Base-by-base conservation (phyloP, 2,113 vertebrate species). In the Microtus montanus region DNA sequence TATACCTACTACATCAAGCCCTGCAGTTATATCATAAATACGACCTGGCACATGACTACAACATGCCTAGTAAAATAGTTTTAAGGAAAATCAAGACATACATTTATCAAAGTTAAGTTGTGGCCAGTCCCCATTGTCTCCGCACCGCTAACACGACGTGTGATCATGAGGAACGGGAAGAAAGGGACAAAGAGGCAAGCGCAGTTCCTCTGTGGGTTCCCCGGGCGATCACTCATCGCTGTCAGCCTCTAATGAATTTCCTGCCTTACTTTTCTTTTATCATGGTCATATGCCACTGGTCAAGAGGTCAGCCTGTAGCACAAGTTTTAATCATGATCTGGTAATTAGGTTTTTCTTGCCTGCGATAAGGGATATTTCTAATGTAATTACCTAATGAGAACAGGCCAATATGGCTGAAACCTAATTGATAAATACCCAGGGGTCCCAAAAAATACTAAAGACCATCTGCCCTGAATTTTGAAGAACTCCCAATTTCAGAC, bases 361-460 rank as follows among this genome's bases (percentile, higher is more conserved):
- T 91, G 78, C 70, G 95, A 96, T 96, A 96, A 96, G 44, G 74
- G 91, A 93, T 89, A 94, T 93, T 92, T 97, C 70, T 94, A 96
- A 95, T 94, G 78, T 90, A 93, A 97, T 97, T 96, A 97, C 90
- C 82, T 89, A 97, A 96, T 93, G 85, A 95, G 92, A 95, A 68
- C 54, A 95, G 80, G 88, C 77, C 88, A 97, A 96, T 90, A 73
- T 74, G 66, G 14, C 86, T 77, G 78, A 96, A 64, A 79, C 49
- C 77, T 96, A 97, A 97, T 84, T 94, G 93, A 91, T 94, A 93
- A 97, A 96, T 95, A 89, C 73, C 89, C 92, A 87, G 64, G 89
- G 74, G 90, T 93, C 73, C 20, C 4, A 0, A 5, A 73, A 88
- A 95, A 38, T n/a, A 33, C n/a, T 86, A 26, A 54, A 89, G 96